These are phyloP conservation scores for Indicator maculatus DNA, from an alignment of 2,113 vertebrate genomes.

Conservation along the genomic window DNA sequence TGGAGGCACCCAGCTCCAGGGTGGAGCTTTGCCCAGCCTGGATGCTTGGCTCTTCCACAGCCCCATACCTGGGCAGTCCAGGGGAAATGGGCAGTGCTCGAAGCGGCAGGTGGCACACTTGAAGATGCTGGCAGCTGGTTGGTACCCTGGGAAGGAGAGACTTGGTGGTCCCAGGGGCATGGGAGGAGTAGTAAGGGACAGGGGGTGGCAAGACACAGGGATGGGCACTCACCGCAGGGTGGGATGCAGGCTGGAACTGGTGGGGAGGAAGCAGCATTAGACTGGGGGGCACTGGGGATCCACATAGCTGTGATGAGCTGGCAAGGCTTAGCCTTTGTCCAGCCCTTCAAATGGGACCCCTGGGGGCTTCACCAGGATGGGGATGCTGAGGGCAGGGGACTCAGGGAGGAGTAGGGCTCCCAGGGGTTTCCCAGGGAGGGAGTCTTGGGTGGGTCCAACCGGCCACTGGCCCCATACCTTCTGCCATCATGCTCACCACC, in stretches of 20 bases:
- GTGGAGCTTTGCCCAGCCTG: neutral
- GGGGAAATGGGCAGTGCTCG: neutral
- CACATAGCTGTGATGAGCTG: neutral
- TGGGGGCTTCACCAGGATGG: neutral
- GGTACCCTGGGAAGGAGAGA: slow-evolving; percentile 4
- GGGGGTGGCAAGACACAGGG: neutral
- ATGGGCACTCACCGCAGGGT: slow-evolving; percentile 21
- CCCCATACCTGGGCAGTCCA: slow-evolving; percentile 52
- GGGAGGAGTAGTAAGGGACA: neutral
- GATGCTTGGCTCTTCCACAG: neutral
- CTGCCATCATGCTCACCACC: neutral
- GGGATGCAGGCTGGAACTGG: slow-evolving; percentile 42
- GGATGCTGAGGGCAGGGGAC: no score
- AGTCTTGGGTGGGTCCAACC: neutral
- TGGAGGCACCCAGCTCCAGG: neutral
- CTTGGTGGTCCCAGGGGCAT: neutral
- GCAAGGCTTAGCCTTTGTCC: neutral
- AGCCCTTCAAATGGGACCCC: neutral
- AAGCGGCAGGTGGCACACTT: slow-evolving; percentile 6
- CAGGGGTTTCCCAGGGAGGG: neutral
- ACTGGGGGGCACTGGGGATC: neutral
- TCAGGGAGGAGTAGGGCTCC: neutral
- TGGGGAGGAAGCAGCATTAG: neutral
- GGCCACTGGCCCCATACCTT: neutral
- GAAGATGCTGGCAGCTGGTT: neutral